Conservation (phyloP, 64 coral and sea anemone genomes). For the Pocillopora verrucosa region DNA sequence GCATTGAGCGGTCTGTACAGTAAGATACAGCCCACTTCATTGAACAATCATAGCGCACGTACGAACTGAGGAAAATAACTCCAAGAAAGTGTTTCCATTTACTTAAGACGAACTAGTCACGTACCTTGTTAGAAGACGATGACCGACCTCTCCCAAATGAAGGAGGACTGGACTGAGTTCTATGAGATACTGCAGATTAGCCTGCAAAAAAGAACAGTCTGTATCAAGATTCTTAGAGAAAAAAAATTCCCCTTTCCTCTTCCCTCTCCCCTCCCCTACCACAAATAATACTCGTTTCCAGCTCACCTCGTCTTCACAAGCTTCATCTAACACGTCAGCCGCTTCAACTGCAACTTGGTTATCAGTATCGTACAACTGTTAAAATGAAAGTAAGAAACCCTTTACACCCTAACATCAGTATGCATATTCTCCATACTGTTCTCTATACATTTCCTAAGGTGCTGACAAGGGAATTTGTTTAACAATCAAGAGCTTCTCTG, state of each 20-base stretch:
- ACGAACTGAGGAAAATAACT: too few species aligned
- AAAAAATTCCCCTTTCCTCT: neutral
- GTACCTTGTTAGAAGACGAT: conserved; percentile 89
- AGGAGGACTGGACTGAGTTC: conserved; percentile 87
- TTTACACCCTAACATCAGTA: neutral
- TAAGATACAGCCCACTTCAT: too few species aligned
- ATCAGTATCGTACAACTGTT: conserved; percentile 92
- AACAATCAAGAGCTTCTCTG: too few species aligned
- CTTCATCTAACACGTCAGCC: conserved; percentile 94
- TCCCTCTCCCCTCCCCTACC: too few species aligned
- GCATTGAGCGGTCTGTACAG: too few species aligned
- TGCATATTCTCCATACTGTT: neutral
- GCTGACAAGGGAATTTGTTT: too few species aligned
- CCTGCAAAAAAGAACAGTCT: conserved; percentile 42
- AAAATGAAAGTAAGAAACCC: neutral
- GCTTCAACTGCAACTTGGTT: conserved; percentile 77
- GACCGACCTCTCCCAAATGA: conserved; percentile 89
- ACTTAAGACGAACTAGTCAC: too few species aligned
- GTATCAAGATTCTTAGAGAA: neutral
- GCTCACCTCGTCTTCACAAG: conserved; percentile 94
- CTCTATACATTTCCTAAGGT: neutral
- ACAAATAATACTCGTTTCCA: neutral
- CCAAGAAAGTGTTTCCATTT: too few species aligned
- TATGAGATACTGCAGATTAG: conserved; percentile 93
- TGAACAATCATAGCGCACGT: too few species aligned